Evolutionary conservation across 2,113 vertebrate genomes (phyloP), one percentile per base, ranked within the genome.

Genomic region (Podarcis muralis): DNA sequence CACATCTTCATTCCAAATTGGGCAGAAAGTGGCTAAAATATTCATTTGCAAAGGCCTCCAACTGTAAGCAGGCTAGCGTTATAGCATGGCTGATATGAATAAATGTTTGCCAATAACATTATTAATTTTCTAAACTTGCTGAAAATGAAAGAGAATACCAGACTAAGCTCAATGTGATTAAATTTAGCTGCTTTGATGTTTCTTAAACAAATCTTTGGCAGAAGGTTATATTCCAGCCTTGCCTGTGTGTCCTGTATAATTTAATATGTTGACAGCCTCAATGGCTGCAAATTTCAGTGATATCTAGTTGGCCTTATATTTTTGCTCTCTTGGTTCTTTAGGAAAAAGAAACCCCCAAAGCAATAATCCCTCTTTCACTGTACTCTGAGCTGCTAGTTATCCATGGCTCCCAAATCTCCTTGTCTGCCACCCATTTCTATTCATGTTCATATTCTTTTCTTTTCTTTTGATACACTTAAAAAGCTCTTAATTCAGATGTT

Each of bases 261-360:
- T 94, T 90, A 95, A 91, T 93, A 88, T 87, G 95, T 95, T 93
- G 92, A 94, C 91, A 91, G 92, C 91, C 93, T 95, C 32, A 18
- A 90, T 86, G 81, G 83, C 88, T 9, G 20, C 89, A 94, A 90
- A 93, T 95, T 92, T 95, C 93, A 93, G 43, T 93, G 91, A 92
- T 81, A 92, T 81, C 87, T 87, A 79, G 66, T 75, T 75, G 69
- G 65, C 93, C 93, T 93, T 85, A 90, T 81, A 96, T 93, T 94
- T 95, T 90, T 32, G 92, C 83, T 84, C 74, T 23, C 74, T 86
- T 94, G 93, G 94, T 94, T 93, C 83, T 91, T 90, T 94, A 88
- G 81, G 82, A 86, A 89, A 3, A 8, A 40, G 20, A 84, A 90
- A 92, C 84, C 71, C 53, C n/a, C 86, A 92, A 91, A 92, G 59